phyloP scores from a whole-genome alignment of 2,113 vertebrate genomes.

The Rissa tridactyla region DNA sequence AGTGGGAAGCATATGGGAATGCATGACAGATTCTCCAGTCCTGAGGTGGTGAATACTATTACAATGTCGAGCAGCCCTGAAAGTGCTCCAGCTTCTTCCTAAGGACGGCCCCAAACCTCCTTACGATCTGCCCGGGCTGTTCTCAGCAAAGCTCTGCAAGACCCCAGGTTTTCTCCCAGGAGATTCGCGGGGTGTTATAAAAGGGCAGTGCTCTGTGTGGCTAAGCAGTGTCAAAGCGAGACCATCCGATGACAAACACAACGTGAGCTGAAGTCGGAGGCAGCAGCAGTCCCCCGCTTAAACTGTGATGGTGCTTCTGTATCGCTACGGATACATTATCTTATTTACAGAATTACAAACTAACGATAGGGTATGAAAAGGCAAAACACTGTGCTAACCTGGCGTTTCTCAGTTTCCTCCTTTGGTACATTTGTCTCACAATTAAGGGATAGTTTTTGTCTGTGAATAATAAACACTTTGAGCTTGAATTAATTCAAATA shows the following conservation, averaged over 20 bases:
- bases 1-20: conserved; percentile 51
- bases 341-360: conserved; percentile 44
- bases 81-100: conserved; percentile 11
- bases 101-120: conserved; percentile 40
- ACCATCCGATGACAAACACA: not conserved
- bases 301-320: not conserved
- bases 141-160: conserved; percentile 30
- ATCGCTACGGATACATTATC: conserved; percentile 14
- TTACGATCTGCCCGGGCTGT: not conserved
- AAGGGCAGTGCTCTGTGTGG: not conserved
- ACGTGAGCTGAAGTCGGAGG: not conserved
- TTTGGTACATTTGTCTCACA: conserved; percentile 47
- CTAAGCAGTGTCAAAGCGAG: conserved; percentile 19
- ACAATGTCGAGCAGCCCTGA: not conserved
- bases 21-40: conserved; percentile 40
- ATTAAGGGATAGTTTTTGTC: conserved; percentile 44
- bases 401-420: conserved; percentile 36
- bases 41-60: conserved; percentile 48
- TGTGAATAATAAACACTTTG: conserved; percentile 61
- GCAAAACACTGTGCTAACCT: conserved; percentile 22
- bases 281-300: not conserved
- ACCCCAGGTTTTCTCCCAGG: conserved; percentile 35
- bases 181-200: not conserved
- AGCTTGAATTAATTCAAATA: conserved; percentile 64
- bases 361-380: conserved; percentile 5